phyloP scores from a whole-genome alignment of 2,888 invertebrate genomes.

The Diplolepis rosae region DNA sequence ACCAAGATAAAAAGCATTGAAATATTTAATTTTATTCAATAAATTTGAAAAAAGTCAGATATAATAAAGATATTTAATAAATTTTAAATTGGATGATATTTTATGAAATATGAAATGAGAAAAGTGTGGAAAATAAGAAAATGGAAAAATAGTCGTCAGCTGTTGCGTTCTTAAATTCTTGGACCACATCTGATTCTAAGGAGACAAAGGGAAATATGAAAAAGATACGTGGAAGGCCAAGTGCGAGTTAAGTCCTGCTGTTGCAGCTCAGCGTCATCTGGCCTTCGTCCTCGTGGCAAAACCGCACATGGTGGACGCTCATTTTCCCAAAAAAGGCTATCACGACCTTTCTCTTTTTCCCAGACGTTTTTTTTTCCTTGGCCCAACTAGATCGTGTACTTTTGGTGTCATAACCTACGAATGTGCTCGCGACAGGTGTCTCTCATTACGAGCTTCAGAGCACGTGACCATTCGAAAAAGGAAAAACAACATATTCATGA shows the following conservation, averaged over 20 bases:
- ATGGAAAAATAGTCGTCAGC: slow-evolving; percentile 10
- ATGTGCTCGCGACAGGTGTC: slow-evolving; percentile 14
- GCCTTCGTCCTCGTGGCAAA: slow-evolving; percentile 45
- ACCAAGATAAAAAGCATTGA: too few relatives aligned
- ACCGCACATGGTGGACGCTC: slow-evolving; percentile 47
- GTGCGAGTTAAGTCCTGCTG: slow-evolving; percentile 23
- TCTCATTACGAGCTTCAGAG: neutral
- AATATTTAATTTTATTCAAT: too few relatives aligned
- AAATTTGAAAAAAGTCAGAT: too few relatives aligned
- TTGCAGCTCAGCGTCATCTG: slow-evolving; percentile 48
- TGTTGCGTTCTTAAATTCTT: neutral
- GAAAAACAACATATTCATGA: neutral
- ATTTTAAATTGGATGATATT: neutral
- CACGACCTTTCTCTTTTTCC: slow-evolving; percentile 29
- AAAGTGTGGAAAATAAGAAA: neutral
- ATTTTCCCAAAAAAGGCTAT: slow-evolving; percentile 49
- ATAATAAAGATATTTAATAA: too few relatives aligned
- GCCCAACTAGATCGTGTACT: slow-evolving; percentile 2
- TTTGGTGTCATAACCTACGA: slow-evolving; percentile 6
- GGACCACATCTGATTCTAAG: slow-evolving; percentile 10
- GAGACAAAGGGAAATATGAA: neutral
- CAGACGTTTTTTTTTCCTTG: neutral
- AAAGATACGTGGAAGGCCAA: slow-evolving; percentile 11
- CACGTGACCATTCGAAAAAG: neutral
- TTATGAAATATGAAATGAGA: neutral